Evolutionary conservation across 2,797 vertebrate genomes (phyloP).

Genomic region (Spondyliosoma cantharus): DNA sequence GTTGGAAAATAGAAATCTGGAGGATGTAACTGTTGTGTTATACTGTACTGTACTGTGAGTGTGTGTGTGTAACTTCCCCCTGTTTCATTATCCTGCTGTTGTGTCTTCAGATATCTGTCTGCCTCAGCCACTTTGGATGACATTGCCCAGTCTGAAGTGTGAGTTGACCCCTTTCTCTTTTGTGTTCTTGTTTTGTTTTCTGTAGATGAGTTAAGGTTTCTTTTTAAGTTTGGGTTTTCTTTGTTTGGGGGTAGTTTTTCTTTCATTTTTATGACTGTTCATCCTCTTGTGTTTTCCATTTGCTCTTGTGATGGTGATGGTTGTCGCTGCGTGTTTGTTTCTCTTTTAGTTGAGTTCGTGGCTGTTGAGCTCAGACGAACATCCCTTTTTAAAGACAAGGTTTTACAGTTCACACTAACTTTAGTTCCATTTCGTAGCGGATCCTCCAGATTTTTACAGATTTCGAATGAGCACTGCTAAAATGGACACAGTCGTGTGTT

Average conservation of each 20-base stretch:
- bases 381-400: neutral
- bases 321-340: neutral
- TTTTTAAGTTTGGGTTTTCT: slow-evolving; percentile 35
- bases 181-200: slow-evolving; percentile 51
- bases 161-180: slow-evolving; percentile 83
- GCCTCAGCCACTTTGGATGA: slow-evolving; percentile 93
- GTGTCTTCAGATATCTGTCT: slow-evolving; percentile 93
- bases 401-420: neutral
- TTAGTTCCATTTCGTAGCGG: neutral
- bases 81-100: slow-evolving; percentile 83
- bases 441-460: neutral
- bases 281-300: slow-evolving; percentile 5
- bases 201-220: slow-evolving; percentile 46
- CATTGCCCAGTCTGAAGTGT: slow-evolving; percentile 91
- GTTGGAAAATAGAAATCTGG: neutral
- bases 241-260: neutral
- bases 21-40: neutral
- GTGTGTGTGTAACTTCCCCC: slow-evolving; percentile 58
- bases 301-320: slow-evolving; percentile 17
- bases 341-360: neutral
- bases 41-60: slow-evolving; percentile 51
- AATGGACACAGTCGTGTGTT: neutral
- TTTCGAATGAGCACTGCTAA: neutral
- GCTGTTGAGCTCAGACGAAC: neutral
- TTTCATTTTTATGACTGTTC: neutral